A percentile compares a stretch with the other conserved stretches of the same genome.
Conservation (phyloP, 1,140 invertebrate genomes). For the Scaptomyza montana region DNA sequence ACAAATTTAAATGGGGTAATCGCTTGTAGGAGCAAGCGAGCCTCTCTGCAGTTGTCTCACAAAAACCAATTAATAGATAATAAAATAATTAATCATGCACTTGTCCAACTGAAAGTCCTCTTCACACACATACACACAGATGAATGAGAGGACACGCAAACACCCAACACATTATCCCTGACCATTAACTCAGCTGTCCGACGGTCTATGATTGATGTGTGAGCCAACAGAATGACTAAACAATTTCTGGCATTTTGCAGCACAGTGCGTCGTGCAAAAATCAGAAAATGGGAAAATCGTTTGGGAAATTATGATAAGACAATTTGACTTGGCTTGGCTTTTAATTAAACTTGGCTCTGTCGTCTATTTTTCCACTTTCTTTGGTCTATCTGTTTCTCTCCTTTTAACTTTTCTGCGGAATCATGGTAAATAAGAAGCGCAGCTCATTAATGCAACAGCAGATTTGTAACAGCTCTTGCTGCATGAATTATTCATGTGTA, state of each 20-base stretch:
- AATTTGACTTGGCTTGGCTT: conserved; percentile 65
- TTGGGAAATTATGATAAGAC: conserved; percentile 74
- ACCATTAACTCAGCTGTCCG: conserved; percentile 72
- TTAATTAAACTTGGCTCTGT: conserved; percentile 70
- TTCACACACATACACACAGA: conserved; percentile 10
- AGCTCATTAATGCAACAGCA: conserved; percentile 68
- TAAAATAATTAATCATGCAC: conserved; percentile 82
- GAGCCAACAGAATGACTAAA: conserved; percentile 59
- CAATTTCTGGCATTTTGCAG: conserved; percentile 53
- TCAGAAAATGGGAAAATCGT: conserved; percentile 47
- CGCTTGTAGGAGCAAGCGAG: neutral
- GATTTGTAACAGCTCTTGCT: conserved; percentile 45
- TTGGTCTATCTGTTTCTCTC: neutral
- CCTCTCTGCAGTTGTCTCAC: conserved; percentile 24
- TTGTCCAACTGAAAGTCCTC: conserved; percentile 58
- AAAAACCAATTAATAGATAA: conserved; percentile 78
- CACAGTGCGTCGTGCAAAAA: conserved; percentile 59
- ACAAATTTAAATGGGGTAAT: neutral
- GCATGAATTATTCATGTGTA: conserved; percentile 72
- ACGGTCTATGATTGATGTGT: conserved; percentile 68
- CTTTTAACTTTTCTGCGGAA: conserved; percentile 58
- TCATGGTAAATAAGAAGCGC: conserved; percentile 79
- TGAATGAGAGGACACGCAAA: conserved; percentile 63
- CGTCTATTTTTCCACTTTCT: conserved; percentile 24
- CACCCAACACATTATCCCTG: conserved; percentile 72